These are phyloP conservation scores for Eupithecia exiguata DNA, from an alignment of 2,888 invertebrate genomes.

Conservation along the genomic window DNA sequence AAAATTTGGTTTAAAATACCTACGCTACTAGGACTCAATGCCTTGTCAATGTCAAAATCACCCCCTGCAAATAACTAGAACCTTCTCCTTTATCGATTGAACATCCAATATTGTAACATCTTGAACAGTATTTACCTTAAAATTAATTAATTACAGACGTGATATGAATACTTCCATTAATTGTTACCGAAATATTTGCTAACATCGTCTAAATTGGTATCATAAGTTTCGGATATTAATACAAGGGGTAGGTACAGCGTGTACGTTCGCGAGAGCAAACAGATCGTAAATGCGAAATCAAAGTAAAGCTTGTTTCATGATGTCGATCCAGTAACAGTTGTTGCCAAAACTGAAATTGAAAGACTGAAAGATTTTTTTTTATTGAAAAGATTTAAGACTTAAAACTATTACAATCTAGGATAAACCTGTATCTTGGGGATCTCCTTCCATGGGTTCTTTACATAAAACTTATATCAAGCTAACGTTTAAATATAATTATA, in stretches of 20 bases:
- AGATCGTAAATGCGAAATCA: conserved; percentile 36
- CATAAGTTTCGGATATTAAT: conserved; percentile 38
- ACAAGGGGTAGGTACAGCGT: conserved; percentile 27
- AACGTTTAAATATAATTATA: too few species aligned
- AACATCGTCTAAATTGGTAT: conserved; percentile 36
- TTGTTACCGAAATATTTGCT: conserved; percentile 31
- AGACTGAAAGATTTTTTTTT: too few species aligned
- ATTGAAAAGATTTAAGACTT: too few species aligned
- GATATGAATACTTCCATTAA: conserved; percentile 31
- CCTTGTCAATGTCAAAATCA: conserved; percentile 3
- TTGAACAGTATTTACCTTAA: conserved; percentile 24
- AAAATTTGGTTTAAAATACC: background rate
- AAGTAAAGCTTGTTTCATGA: conserved; percentile 21
- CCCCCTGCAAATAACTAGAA: background rate
- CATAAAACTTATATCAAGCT: too few species aligned
- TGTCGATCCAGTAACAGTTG: background rate
- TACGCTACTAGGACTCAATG: background rate
- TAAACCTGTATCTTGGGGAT: too few species aligned
- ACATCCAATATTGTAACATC: conserved; percentile 7
- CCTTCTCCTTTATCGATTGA: background rate
- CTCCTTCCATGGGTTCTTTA: too few species aligned
- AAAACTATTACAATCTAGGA: too few species aligned
- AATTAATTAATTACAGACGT: conserved; percentile 37
- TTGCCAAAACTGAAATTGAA: background rate
- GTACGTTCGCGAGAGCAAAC: conserved; percentile 31